Conservation (phyloP, 2,797 vertebrate genomes). For the Sebastes ruberrimus region DNA sequence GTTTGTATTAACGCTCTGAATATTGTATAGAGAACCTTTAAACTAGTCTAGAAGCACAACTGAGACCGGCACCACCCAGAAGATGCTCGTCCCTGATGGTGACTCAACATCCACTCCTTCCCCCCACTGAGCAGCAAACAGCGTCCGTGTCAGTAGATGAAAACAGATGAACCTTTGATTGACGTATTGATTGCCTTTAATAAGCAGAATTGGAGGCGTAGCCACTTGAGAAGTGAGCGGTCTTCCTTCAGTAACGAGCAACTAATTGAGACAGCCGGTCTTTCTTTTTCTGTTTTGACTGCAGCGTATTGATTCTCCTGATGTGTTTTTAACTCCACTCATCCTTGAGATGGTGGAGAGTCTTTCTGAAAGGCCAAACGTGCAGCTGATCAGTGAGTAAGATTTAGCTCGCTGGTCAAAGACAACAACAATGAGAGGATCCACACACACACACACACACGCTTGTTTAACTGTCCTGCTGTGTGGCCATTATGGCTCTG, state of each 20-base stretch:
- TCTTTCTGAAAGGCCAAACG: neutral
- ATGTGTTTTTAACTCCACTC: conserved; percentile 39
- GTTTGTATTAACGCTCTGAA: too few relatives aligned
- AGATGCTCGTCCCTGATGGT: neutral
- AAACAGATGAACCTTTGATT: conserved; percentile 43
- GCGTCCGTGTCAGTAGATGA: neutral
- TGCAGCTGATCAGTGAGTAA: conserved; percentile 21
- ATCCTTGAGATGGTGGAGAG: conserved; percentile 12
- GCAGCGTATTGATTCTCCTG: conserved; percentile 42
- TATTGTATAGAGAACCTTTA: neutral
- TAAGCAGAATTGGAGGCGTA: conserved; percentile 36
- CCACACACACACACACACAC: neutral
- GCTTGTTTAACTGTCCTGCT: conserved; percentile 51
- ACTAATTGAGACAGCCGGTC: conserved; percentile 42
- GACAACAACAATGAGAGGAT: conserved; percentile 16
- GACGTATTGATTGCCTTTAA: conserved; percentile 62
- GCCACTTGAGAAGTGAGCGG: conserved; percentile 35
- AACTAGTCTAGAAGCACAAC: neutral
- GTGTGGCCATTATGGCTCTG: conserved; percentile 36
- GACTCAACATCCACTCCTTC: neutral
- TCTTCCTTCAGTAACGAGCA: conserved; percentile 31
- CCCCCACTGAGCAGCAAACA: neutral
- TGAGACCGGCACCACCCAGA: neutral
- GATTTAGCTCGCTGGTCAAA: conserved; percentile 12
- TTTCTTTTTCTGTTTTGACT: neutral